These are phyloP conservation scores for Puma concolor DNA, from an alignment of 2,113 vertebrate genomes.

Conservation along the genomic window DNA sequence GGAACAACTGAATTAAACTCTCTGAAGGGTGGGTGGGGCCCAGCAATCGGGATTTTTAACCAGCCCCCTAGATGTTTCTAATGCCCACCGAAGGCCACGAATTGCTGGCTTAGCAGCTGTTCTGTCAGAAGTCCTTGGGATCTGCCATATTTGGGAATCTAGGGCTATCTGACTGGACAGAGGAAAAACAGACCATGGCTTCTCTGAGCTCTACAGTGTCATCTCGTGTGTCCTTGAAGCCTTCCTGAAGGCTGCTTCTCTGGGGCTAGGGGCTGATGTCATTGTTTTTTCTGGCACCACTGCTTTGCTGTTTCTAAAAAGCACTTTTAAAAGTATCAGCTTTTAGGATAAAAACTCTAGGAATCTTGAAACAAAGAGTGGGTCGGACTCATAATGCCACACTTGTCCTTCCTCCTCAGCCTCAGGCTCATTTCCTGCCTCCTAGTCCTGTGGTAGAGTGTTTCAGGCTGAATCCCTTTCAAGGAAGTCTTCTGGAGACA, in stretches of 20 bases:
- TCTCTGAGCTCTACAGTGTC: not conserved
- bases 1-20: not conserved
- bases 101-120: not conserved
- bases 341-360: conserved; percentile 49
- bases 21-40: not conserved
- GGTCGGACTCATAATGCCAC: not conserved
- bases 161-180: not conserved
- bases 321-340: conserved; percentile 21
- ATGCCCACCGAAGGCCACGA: not conserved
- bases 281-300: conserved; percentile 46
- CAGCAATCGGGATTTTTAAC: not conserved
- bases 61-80: not conserved
- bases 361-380: conserved; percentile 45
- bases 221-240: not conserved
- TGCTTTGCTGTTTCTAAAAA: conserved; percentile 44
- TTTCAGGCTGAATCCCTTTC: not conserved
- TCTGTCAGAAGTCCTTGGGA: not conserved
- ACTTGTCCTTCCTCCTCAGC: not conserved
- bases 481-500: not conserved
- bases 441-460: not conserved
- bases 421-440: not conserved
- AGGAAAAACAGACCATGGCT: not conserved
- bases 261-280: not conserved
- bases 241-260: not conserved
- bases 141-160: not conserved